phyloP scores from a whole-genome alignment of 2,113 vertebrate species.

The Tachycineta bicolor region DNA sequence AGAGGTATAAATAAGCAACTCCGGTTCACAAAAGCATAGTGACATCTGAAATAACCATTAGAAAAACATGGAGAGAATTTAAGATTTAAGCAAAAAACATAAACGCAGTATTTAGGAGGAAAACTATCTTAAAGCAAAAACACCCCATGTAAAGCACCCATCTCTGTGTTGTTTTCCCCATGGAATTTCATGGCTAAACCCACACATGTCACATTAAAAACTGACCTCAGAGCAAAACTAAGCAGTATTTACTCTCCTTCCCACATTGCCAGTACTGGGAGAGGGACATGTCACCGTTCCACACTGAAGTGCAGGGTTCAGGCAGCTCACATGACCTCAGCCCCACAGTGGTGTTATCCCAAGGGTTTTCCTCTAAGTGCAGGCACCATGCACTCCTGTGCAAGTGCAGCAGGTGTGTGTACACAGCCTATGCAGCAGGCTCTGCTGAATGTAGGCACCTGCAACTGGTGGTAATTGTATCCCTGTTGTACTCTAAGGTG shows the following conservation, averaged over 20 bases:
- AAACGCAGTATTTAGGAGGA: not conserved
- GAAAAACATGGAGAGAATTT: not conserved
- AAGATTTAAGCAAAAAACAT: not conserved
- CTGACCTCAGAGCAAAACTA: not conserved
- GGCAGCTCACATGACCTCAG: not conserved
- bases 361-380: not conserved
- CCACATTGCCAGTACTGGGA: not conserved
- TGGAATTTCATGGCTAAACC: not conserved
- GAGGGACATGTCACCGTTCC: not conserved
- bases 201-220: not conserved
- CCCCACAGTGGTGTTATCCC: not conserved
- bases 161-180: not conserved
- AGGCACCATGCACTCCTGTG: not conserved
- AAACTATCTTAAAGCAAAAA: not conserved
- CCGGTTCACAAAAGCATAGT: not conserved
- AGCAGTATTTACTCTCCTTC: not conserved
- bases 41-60: not conserved
- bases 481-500: not conserved
- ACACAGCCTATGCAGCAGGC: not conserved
- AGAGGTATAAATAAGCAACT: not conserved
- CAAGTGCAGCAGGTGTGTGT: fast-evolving
- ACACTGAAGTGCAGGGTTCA: not conserved
- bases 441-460: not conserved
- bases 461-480: not conserved
- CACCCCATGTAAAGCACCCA: not conserved